phyloP scores from a whole-genome alignment of 2,113 vertebrate genomes.

The Pterophyllum scalare region DNA sequence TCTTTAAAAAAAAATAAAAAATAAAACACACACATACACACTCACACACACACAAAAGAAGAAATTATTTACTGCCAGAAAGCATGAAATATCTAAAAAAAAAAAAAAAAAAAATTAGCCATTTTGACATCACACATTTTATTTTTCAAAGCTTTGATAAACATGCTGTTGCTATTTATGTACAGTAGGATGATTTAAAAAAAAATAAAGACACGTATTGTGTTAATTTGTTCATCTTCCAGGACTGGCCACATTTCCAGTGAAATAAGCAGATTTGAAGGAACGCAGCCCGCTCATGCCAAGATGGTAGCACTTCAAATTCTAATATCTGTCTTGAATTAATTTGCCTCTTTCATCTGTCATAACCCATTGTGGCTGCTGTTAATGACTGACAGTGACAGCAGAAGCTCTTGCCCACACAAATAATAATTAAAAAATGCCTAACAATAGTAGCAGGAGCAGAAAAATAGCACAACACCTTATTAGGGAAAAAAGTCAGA shows the following conservation, averaged over 20 bases:
- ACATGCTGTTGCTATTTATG: conserved; percentile 47
- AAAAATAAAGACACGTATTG: conserved; percentile 14
- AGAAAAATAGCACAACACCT: conserved; percentile 19
- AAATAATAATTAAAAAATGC: conserved; percentile 8
- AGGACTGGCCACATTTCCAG: conserved; percentile 37
- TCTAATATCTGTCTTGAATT: conserved; percentile 70
- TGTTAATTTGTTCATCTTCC: conserved; percentile 48
- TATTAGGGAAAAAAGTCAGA: conserved; percentile 43
- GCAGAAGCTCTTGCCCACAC: conserved; percentile 46
- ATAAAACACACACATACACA: no score
- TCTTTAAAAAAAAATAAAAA: background rate
- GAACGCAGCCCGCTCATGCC: conserved; percentile 34
- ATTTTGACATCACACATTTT: conserved; percentile 34
- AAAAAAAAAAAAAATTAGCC: background rate
- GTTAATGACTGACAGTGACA: conserved; percentile 71
- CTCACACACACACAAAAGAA: background rate
- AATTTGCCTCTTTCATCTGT: conserved; percentile 75
- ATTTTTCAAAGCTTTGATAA: conserved; percentile 56
- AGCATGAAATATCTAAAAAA: conserved; percentile 5
- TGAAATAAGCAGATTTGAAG: conserved; percentile 59
- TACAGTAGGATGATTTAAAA: conserved; percentile 9
- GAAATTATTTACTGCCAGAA: conserved; percentile 2
- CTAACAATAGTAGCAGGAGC: conserved; percentile 36
- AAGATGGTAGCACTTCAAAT: conserved; percentile 62
- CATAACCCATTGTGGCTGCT: conserved; percentile 62